Base-by-base conservation (phyloP, 2,888 invertebrate genomes). In the Pterostichus niger region DNA sequence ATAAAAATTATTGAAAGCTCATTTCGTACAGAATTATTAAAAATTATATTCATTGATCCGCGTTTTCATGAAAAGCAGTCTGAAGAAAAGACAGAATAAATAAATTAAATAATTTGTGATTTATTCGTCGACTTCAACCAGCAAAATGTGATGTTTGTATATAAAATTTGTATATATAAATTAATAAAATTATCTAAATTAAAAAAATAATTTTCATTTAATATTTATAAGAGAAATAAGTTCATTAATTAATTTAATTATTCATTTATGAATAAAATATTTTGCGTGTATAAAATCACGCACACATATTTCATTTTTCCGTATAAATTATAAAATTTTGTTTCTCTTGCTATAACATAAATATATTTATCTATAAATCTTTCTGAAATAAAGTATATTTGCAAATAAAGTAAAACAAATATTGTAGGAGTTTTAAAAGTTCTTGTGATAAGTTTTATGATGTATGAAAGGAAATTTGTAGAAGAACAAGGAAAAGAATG, bases 211-310 rank as follows among this genome's bases (percentile, higher is more conserved):
- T 64, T 59, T 59, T 59, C 59, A 31, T 59, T 59, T 59, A 59
- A 59, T 59, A 59, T 59, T 59, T 59, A 59, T 59, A 31, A 59
- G 59, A 24, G 59, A n/a, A n/a, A 64, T 64, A 35, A n/a, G 13
- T n/a, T 40, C 5, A 33, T 64, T 64, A 31, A 64, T 64, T 64
- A 64, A 64, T 64, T 64, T n/a, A 64, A 64, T 64, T 64, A 64
- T 64, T 64, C 64, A 35, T 64, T 40, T 64, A 64, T 64, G 64
- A 64, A 64, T 64, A 64, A 64, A 64, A 64, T 64, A 64, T 64
- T 64, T 64, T 64, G 64, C 64, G n/a, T n/a, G 11, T n/a, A 40
- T 49, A 13, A 64, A 64, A 35, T 35, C 64, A 64, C 64, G 64
- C 64, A 64, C 64, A 64, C 13, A 64, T 64, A 33, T 59, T 59